Base-by-base conservation (phyloP, 2,888 invertebrate species). In the Pyrrhia umbra region DNA sequence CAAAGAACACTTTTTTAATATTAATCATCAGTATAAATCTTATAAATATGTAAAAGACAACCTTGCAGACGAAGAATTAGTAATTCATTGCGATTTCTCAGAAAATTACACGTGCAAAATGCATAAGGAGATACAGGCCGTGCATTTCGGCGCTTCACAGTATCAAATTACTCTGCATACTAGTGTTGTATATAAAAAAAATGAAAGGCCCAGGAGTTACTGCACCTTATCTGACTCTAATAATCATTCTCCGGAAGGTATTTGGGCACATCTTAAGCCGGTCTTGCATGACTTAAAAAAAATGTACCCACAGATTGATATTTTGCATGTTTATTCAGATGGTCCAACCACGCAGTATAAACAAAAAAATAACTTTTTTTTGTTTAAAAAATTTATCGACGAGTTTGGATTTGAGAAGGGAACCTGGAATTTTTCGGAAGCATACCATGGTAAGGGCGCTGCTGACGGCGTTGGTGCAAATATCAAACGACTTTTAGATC, bases 1-100 rank as follows among this genome's bases (percentile, higher is more conserved):
- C n/a, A 34, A 46, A 57, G 39, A 57, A 57, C 47, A 54, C 42
- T 13, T 54, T 42, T 54, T 54, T 54, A 54, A 54, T 54, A 54
- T 54, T 16, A 42, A 15, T 42, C 54, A 54, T 13, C 54, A 52
- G 37, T 42, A 52, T 27, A 54, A 51, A 51, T 21, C 39, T 0
- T 25, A 25, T 16, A 51, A 20, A 34, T 3, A 27, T 5, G 4
- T 20, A 2, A 27, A 27, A 27, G 27, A 27, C 2, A 27, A 27
- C 6, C 27, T 27, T 27, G 27, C 6, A 2, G 9, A 27, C 9
- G 27, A 27, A 2, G 27, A 27, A 9, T 27, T 27, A 27, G 27
- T 27, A 9, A 27, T 27, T 27, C 27, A 27, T 27, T 27, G 27
- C 27, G 27, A 27, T 27, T 27, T 27, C 8, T 27, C 27, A n/a